A percentile compares a stretch with the other conserved stretches of the same genome.
These are phyloP conservation scores for Masticophis lateralis DNA, from an alignment of 2,797 vertebrate genomes.

Conservation along the genomic window DNA sequence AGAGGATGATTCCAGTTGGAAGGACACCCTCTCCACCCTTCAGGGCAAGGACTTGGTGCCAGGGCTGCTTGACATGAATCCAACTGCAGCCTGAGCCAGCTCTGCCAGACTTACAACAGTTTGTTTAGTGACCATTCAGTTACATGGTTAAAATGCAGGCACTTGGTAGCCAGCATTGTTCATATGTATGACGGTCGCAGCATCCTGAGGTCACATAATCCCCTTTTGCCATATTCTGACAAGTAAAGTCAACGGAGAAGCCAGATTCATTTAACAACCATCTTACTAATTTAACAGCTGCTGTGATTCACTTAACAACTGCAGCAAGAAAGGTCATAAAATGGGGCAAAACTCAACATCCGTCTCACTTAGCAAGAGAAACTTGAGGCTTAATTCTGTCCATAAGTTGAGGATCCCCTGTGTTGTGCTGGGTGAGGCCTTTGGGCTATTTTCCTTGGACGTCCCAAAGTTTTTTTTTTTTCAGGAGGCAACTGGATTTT, in stretches of 20 bases:
- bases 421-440: background rate
- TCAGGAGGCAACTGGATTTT: no score
- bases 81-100: background rate
- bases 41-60: background rate
- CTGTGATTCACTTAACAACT: background rate
- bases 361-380: background rate
- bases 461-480: background rate
- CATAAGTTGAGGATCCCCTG: accelerated
- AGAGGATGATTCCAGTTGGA: no score
- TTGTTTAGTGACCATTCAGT: no score
- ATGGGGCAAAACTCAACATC: background rate
- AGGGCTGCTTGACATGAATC: no score
- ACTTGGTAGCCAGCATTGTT: background rate
- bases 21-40: background rate
- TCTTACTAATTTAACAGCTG: background rate
- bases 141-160: no score
- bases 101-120: no score
- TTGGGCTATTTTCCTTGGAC: background rate
- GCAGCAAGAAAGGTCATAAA: background rate
- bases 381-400: background rate
- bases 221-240: background rate
- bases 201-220: background rate
- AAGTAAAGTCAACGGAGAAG: background rate
- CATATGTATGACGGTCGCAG: background rate
- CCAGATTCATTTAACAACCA: background rate